Evolutionary conservation across 1,140 invertebrate genomes (phyloP).

Genomic region (Panulirus ornatus): DNA sequence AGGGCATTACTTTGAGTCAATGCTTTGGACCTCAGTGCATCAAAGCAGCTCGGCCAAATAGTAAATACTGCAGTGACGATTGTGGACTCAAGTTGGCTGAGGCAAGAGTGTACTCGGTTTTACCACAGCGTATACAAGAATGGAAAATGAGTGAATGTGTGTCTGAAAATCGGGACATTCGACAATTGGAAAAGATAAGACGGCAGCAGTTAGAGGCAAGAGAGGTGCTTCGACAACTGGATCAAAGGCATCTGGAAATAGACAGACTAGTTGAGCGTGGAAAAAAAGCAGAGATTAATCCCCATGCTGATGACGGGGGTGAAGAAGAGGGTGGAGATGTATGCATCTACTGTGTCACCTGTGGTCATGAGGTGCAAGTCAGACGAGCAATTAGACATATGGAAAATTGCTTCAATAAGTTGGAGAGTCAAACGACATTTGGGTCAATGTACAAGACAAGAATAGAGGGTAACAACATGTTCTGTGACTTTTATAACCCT

Average conservation of each 20-base stretch:
- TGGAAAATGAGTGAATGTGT: constrained; percentile 93
- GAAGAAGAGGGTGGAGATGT: constrained; percentile 73
- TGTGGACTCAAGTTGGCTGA: constrained; percentile 96
- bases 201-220: constrained; percentile 87
- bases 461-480: constrained; percentile 97
- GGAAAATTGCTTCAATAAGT: constrained; percentile 97
- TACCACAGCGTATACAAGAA: constrained; percentile 95
- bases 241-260: constrained; percentile 56
- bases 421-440: constrained; percentile 98
- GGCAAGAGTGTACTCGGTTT: constrained; percentile 85
- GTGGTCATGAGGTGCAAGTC: constrained; percentile 94
- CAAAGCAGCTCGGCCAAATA: constrained; percentile 86
- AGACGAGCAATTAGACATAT: constrained; percentile 85
- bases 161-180: constrained; percentile 92
- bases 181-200: constrained; percentile 89
- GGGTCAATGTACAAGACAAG: constrained; percentile 95
- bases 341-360: constrained; percentile 94
- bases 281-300: constrained; percentile 83
- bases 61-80: constrained; percentile 96
- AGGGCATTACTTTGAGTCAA: constrained; percentile 80
- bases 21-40: constrained; percentile 95
- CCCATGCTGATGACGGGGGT: constrained; percentile 81
- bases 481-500: constrained; percentile 97
- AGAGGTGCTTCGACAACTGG: constrained; percentile 80
- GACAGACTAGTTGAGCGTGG: constrained; percentile 85